phyloP scores from a whole-genome alignment of 2,797 vertebrate species.

The Potorous gilbertii region DNA sequence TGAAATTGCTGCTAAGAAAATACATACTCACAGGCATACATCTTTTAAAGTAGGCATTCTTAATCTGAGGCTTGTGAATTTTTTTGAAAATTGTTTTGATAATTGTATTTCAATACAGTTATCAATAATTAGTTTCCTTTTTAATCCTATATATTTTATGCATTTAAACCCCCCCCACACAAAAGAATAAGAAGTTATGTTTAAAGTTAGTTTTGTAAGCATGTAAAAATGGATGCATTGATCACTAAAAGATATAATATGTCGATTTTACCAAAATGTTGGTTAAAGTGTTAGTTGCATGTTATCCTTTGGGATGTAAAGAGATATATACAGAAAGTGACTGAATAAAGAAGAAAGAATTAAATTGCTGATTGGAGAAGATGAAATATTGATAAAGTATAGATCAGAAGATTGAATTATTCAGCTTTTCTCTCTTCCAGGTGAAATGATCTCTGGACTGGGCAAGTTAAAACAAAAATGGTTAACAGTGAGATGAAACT shows the following conservation, averaged over 20 bases:
- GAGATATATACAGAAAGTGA: no score
- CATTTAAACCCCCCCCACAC: no score
- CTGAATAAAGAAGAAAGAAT: no score
- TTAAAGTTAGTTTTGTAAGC: slow-evolving; percentile 12
- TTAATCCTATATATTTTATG: not conserved
- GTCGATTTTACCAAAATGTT: no score
- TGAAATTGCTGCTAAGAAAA: not conserved
- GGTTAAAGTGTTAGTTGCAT: no score
- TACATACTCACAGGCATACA: no score
- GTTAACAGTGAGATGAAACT: no score
- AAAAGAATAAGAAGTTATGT: not conserved
- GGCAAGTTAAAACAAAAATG: not conserved
- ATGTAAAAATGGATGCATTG: not conserved
- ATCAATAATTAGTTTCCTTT: not conserved
- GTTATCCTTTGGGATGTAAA: no score
- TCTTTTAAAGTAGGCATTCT: not conserved
- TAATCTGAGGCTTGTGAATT: not conserved
- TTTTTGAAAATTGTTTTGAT: not conserved
- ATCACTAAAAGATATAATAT: not conserved
- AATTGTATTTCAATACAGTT: not conserved
- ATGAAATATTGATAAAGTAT: not conserved
- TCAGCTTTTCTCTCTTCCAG: no score
- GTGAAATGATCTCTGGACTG: not conserved
- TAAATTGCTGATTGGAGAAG: not conserved
- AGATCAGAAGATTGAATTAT: not conserved